Evolutionary conservation across 1,140 invertebrate species (phyloP).

Genomic region (Lanistes nyassanus): DNA sequence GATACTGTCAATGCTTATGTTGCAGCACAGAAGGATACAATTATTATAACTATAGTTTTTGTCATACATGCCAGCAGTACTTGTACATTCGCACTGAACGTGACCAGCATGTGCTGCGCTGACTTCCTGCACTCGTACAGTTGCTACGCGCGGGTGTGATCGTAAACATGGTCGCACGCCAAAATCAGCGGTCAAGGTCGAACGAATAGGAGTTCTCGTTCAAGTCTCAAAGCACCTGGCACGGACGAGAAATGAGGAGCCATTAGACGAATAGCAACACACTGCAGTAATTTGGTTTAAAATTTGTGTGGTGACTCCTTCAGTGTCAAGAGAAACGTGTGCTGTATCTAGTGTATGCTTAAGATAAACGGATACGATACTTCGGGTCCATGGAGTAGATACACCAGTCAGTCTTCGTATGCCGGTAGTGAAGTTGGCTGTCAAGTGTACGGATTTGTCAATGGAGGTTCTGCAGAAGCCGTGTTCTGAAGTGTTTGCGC

Average conservation of each 20-base stretch:
- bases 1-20: no score
- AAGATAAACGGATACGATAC: background rate
- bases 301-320: constrained; percentile 17
- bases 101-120: background rate
- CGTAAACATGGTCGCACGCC: background rate
- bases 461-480: constrained; percentile 33
- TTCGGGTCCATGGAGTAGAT: constrained; percentile 8
- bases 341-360: constrained; percentile 9
- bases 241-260: constrained; percentile 41
- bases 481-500: constrained; percentile 27
- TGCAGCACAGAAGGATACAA: no score
- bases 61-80: background rate
- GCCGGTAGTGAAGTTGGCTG: constrained; percentile 24
- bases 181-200: constrained; percentile 3
- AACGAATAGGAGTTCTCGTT: constrained; percentile 29
- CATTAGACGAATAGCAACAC: constrained; percentile 44
- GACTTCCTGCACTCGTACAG: background rate
- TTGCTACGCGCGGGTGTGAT: background rate
- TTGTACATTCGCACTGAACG: background rate
- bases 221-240: constrained; percentile 37
- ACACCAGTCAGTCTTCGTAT: constrained; percentile 5
- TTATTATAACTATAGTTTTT: background rate
- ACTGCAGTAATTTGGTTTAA: constrained; percentile 40
- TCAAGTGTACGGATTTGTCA: constrained; percentile 41
- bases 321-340: background rate